Evolutionary conservation across 2,113 vertebrate genomes (phyloP).

Genomic region (Phrynosoma blainvillii): DNA sequence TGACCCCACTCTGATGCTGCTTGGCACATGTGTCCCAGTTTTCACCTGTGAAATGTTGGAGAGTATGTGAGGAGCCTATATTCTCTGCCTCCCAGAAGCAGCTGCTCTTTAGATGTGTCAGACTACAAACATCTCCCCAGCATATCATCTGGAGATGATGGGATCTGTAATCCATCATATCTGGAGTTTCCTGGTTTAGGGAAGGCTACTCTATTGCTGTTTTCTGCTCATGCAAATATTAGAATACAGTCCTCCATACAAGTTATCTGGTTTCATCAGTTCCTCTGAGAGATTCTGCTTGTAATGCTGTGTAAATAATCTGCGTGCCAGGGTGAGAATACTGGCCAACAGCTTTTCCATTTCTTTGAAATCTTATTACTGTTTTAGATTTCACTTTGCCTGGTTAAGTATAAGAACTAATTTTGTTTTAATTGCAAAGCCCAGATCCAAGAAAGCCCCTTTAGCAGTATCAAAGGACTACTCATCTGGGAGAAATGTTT

Average conservation of each 20-base stretch:
- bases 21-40: no score
- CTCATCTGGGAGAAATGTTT: conserved; percentile 33
- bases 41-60: no score
- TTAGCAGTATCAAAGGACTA: conserved; percentile 41
- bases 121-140: not conserved
- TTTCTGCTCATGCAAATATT: not conserved
- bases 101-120: not conserved
- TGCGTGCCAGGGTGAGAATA: not conserved
- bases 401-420: not conserved
- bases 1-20: no score
- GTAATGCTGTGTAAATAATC: conserved; percentile 11
- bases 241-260: not conserved
- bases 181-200: not conserved
- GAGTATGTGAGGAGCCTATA: no score
- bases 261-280: not conserved
- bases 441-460: conserved; percentile 39
- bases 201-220: not conserved
- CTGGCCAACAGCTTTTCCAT: not conserved
- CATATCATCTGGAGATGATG: not conserved
- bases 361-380: conserved; percentile 40
- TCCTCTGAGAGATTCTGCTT: not conserved
- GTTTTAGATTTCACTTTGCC: conserved; percentile 24
- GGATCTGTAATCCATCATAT: not conserved
- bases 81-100: not conserved
- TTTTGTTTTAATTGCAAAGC: conserved; percentile 56